Percentiles rank a stretch among this genome's conserved stretches.
Evolutionary conservation across 2,113 vertebrate genomes (phyloP).

Genomic region (Sarotherodon lohbergeri): DNA sequence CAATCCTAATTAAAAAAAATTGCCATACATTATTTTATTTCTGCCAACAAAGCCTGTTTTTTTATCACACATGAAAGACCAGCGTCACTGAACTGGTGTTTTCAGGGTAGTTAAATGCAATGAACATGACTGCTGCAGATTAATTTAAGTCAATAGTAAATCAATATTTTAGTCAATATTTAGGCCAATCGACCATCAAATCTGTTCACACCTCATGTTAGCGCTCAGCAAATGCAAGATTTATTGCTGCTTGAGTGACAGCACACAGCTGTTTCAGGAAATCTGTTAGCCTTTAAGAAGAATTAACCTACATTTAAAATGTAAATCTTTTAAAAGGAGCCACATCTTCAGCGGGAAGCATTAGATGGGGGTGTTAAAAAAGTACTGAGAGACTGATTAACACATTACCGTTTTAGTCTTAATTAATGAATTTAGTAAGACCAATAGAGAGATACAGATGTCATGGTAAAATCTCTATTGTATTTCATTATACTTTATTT

Average conservation of each 20-base stretch:
- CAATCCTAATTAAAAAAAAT: fast-evolving
- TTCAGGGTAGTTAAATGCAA: neutral
- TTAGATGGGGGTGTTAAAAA: neutral
- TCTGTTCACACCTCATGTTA: neutral
- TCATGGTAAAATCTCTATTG: neutral
- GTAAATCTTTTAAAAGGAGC: neutral
- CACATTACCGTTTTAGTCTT: neutral
- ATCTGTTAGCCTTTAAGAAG: neutral
- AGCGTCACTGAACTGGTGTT: neutral
- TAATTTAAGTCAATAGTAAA: neutral
- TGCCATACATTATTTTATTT: neutral
- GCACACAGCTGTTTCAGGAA: neutral
- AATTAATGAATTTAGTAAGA: neutral
- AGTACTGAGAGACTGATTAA: neutral
- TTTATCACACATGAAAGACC: neutral
- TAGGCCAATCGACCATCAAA: neutral
- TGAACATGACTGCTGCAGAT: neutral
- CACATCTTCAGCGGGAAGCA: neutral
- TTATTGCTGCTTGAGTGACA: neutral
- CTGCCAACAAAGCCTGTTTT: neutral
- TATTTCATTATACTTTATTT: neutral
- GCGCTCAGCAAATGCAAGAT: neutral
- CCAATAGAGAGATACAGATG: neutral
- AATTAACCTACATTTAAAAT: neutral
- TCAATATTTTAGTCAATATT: neutral